Conservation (phyloP, 30 jellyfish, hydroid and myxozoan genomes). For the Aurelia aurita region DNA sequence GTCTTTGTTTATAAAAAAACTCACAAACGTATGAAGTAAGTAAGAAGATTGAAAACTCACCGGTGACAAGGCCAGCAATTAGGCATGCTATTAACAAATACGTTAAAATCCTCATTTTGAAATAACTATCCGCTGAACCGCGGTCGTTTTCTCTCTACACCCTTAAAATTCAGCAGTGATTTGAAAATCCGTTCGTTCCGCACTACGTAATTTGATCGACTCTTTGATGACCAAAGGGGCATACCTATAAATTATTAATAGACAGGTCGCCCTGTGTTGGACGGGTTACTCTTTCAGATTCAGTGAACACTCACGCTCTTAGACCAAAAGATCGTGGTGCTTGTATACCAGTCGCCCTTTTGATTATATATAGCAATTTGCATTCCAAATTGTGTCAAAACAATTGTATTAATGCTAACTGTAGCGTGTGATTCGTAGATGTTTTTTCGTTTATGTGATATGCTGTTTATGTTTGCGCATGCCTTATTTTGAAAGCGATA, state of each 20-base stretch:
- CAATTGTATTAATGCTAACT: not conserved
- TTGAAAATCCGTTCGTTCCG: not conserved
- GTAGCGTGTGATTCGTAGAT: not conserved
- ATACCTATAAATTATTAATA: slow-evolving; percentile 5
- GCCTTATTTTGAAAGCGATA: too few species aligned
- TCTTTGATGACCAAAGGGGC: not conserved
- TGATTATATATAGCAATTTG: not conserved
- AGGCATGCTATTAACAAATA: slow-evolving; percentile 63
- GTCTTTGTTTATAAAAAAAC: too few species aligned
- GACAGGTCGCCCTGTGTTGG: slow-evolving; percentile 22
- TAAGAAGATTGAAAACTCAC: slow-evolving; percentile 4
- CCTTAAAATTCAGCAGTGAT: not conserved
- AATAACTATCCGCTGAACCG: slow-evolving; percentile 2
- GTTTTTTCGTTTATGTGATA: not conserved
- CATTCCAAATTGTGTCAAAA: not conserved
- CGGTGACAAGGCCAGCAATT: slow-evolving; percentile 58
- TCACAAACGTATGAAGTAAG: too few species aligned
- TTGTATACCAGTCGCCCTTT: not conserved
- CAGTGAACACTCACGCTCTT: slow-evolving; percentile 18
- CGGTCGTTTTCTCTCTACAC: not conserved
- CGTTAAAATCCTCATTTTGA: slow-evolving; percentile 41
- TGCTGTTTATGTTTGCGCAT: too few species aligned
- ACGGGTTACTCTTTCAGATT: slow-evolving; percentile 52
- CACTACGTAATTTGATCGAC: not conserved
- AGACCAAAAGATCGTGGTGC: slow-evolving; percentile 26